Evolutionary conservation across 2,797 vertebrate genomes (phyloP).

Genomic region (Iguana delicatissima): DNA sequence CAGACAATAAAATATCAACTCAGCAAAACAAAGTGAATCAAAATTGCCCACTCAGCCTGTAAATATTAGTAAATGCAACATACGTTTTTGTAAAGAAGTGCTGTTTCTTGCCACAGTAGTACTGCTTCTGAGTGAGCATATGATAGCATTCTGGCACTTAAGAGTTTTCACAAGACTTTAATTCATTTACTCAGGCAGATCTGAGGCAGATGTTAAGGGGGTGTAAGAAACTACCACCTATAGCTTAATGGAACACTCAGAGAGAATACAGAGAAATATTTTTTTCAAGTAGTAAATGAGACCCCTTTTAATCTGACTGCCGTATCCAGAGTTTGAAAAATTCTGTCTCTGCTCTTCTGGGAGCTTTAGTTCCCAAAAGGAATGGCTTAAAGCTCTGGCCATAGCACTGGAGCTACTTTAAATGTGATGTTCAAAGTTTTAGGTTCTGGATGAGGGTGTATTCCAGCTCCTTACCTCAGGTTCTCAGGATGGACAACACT

Average conservation of each 20-base stretch:
- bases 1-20: constrained; percentile 1
- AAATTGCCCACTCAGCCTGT: background rate
- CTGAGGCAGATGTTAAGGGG: background rate
- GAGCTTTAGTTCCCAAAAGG: no score
- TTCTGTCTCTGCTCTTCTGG: no score
- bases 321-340: no score
- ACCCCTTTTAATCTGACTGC: background rate
- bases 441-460: background rate
- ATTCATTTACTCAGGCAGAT: background rate
- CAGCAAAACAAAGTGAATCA: background rate
- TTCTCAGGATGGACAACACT: background rate
- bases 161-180: constrained; percentile 27
- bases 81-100: background rate
- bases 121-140: constrained; percentile 17
- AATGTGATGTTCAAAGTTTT: background rate
- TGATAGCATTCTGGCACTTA: background rate
- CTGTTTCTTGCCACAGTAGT: constrained; percentile 11
- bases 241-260: background rate
- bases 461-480: background rate
- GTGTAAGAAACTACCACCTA: background rate
- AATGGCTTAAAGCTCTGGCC: no score
- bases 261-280: background rate
- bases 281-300: background rate
- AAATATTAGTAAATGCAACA: constrained; percentile 31
- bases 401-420: background rate